Evolutionary conservation across 2,888 invertebrate genomes (phyloP).

Genomic region (Perithous albicinctus): DNA sequence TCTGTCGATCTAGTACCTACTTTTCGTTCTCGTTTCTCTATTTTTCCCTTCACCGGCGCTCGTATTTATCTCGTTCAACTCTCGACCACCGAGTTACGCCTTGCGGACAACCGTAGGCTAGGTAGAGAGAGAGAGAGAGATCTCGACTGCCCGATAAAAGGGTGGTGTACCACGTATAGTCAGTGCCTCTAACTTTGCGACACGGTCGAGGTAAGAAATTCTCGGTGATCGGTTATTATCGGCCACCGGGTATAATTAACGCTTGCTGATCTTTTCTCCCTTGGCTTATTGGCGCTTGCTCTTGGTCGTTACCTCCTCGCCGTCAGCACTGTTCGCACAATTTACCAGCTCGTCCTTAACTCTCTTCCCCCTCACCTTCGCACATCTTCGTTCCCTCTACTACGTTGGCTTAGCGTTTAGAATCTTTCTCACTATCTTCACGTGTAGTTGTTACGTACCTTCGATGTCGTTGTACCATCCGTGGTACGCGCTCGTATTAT

Average conservation of each 20-base stretch:
- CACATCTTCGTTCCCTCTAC: background rate
- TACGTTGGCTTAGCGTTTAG: background rate
- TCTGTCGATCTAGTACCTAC: constrained; percentile 11
- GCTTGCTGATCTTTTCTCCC: constrained; percentile 53
- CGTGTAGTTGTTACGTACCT: constrained; percentile 16
- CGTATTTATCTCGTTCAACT: constrained; percentile 60
- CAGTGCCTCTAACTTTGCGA: constrained; percentile 19
- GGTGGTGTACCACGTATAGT: constrained; percentile 25
- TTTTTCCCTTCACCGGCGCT: constrained; percentile 16
- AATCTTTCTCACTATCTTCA: background rate
- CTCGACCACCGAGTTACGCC: constrained; percentile 66
- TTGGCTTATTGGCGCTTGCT: constrained; percentile 37
- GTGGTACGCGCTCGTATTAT: constrained; percentile 45
- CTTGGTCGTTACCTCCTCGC: constrained; percentile 26
- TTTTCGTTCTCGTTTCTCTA: constrained; percentile 43
- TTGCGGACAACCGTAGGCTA: constrained; percentile 44
- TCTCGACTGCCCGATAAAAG: constrained; percentile 51
- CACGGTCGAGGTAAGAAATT: constrained; percentile 41
- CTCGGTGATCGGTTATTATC: constrained; percentile 75
- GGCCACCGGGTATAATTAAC: constrained; percentile 77
- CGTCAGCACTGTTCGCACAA: constrained; percentile 57
- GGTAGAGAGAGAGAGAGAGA: too few species aligned
- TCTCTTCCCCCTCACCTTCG: constrained; percentile 35
- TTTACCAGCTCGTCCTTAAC: constrained; percentile 46
- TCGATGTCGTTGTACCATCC: constrained; percentile 32